Percentiles rank a stretch among this genome's conserved stretches.
Conservation (phyloP, 2,113 vertebrate genomes). For the Thermophis baileyi region DNA sequence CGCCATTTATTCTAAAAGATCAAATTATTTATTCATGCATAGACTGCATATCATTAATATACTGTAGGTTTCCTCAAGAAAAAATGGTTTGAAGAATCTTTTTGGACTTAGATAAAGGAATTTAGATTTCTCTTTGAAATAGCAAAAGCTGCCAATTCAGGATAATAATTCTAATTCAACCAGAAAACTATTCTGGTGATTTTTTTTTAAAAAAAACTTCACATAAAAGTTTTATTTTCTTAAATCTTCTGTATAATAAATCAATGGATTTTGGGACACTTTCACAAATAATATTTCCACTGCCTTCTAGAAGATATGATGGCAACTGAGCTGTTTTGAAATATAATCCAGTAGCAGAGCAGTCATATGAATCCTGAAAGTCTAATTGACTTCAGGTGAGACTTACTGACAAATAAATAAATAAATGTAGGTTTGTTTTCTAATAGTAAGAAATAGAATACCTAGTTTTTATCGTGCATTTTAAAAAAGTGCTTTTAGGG, state of each 20-base stretch:
- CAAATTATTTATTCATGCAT: background rate
- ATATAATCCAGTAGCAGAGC: background rate
- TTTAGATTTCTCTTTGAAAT: background rate
- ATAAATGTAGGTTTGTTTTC: background rate
- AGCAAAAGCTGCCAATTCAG: background rate
- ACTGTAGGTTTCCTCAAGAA: background rate
- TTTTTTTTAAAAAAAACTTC: background rate
- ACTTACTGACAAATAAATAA: background rate
- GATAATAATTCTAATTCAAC: background rate
- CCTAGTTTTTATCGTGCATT: background rate
- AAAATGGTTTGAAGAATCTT: background rate
- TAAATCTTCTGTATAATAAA: background rate
- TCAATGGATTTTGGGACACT: background rate
- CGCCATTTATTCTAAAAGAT: background rate
- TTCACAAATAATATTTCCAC: background rate
- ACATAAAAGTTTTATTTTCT: background rate
- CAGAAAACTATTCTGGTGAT: background rate
- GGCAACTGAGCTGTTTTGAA: background rate
- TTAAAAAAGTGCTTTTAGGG: background rate
- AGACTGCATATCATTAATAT: background rate
- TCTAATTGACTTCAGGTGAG: background rate
- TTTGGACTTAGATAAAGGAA: background rate
- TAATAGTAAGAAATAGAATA: background rate
- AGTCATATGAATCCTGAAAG: background rate
- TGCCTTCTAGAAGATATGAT: background rate